A percentile compares a stretch with the other conserved stretches of the same genome.
These are phyloP conservation scores for Orchesella cincta DNA, from an alignment of 1,140 invertebrate species.

Conservation along the genomic window DNA sequence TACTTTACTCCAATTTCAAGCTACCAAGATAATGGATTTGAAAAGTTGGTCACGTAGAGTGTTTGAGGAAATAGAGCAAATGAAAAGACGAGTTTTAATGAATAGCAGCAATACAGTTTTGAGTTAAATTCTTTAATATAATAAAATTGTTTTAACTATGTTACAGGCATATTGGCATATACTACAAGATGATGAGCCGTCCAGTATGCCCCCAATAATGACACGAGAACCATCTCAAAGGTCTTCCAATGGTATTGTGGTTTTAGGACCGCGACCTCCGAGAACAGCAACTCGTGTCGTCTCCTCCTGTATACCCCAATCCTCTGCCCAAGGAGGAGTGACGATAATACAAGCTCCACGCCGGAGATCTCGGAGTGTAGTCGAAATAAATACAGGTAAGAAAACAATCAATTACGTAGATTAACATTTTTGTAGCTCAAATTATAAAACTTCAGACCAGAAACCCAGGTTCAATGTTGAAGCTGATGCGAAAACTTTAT, in stretches of 20 bases:
- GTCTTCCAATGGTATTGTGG: conserved; percentile 9
- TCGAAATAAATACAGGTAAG: neutral
- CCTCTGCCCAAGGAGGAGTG: neutral
- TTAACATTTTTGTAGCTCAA: neutral
- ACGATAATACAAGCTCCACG: neutral
- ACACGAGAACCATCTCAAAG: neutral
- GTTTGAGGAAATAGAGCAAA: too few relatives aligned
- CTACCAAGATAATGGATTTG: too few relatives aligned
- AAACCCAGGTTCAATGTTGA: too few relatives aligned
- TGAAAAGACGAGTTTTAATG: too few relatives aligned
- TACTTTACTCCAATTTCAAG: too few relatives aligned
- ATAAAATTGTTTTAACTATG: too few relatives aligned
- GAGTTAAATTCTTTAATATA: too few relatives aligned
- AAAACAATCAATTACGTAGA: neutral
- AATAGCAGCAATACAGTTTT: too few relatives aligned
- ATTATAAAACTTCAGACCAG: neutral
- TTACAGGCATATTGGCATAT: conserved; percentile 11
- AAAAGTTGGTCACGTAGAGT: too few relatives aligned
- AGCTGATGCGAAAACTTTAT: too few relatives aligned
- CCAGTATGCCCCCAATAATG: conserved; percentile 1
- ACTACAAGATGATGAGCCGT: neutral
- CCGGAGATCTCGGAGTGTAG: conserved; percentile 4
- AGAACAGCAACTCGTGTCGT: neutral
- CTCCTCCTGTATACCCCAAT: too few relatives aligned
- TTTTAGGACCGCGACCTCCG: conserved; percentile 5